Base-by-base conservation (phyloP, 2,888 invertebrate species). In the Amphipyra tragopoginis region DNA sequence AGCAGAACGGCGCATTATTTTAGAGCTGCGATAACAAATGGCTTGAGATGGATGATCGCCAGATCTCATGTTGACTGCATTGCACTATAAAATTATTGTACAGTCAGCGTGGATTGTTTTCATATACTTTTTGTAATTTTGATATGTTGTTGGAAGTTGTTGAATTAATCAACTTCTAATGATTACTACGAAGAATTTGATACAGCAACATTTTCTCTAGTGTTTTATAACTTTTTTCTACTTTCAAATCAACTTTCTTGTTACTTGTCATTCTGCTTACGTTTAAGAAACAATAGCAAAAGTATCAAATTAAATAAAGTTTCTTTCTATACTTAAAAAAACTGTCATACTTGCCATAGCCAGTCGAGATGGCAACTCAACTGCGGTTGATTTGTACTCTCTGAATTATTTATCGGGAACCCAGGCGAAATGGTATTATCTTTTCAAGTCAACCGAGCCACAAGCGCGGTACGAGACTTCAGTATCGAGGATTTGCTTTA, bases 361-460 rank as follows among this genome's bases (percentile, higher is more conserved):
- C 52, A 34, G 34, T 3, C 21, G 21, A 34, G 33, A 57, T 15
- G 36, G n/a, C 44, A 34, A 47, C 21, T 44, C 54, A 52, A 45
- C 40, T 44, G 61, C 52, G 29, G 13, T 55, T 48, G 56, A 63
- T 49, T 54, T 65, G 50, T 44, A 38, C 38, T 47, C 13, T 38
- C 15, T 64, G 56, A 70, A 67, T 62, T 65, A 65, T 43, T 64
- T 62, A 60, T 58, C 14, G 38, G 26, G 34, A 26, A 33, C 38
- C 10, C n/a, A 29, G 26, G 54, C 54, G 36, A 65, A 53, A 39
- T 47, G 33, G 9, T 54, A 29, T 48, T 38, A 53, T 58, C 7
- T 43, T 64, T 49, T 48, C n/a, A 43, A 71, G 38, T 43, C 34
- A 21, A 40, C 40, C 36, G 38, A 51, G 58, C 33, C 29, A 3